phyloP scores from a whole-genome alignment of 2,888 invertebrate genomes.

The Platerodrilus igneus region DNA sequence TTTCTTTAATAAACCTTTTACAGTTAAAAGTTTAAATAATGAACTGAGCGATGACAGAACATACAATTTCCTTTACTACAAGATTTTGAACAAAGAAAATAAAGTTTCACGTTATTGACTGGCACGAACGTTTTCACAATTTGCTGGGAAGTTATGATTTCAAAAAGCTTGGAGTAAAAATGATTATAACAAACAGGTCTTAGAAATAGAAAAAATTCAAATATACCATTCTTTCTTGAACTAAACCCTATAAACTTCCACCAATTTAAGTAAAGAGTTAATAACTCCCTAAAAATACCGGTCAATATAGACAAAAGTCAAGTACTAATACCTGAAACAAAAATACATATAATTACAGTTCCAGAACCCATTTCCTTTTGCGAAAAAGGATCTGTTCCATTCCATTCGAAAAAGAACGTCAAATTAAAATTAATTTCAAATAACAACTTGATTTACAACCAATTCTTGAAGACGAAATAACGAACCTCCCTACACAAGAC shows the following conservation, averaged over 20 bases:
- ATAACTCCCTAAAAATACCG: neutral
- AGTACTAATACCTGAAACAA: constrained; percentile 9
- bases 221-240: constrained; percentile 10
- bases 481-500: neutral
- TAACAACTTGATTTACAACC: constrained; percentile 1
- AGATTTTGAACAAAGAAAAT: constrained; percentile 10
- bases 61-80: constrained; percentile 8
- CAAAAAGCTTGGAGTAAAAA: constrained; percentile 12
- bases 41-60: constrained; percentile 8
- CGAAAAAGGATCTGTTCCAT: constrained; percentile 1
- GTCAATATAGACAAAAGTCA: constrained; percentile 8
- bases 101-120: constrained; percentile 7
- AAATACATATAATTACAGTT: neutral
- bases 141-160: constrained; percentile 14
- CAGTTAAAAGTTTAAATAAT: constrained; percentile 9
- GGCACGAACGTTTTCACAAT: constrained; percentile 15
- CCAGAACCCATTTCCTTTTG: constrained; percentile 6
- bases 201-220: constrained; percentile 8
- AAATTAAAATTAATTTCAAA: constrained; percentile 3
- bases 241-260: constrained; percentile 8
- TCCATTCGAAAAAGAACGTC: neutral
- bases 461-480: neutral
- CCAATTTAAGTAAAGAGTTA: constrained; percentile 2
- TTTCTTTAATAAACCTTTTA: constrained; percentile 14
- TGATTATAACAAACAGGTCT: constrained; percentile 5